phyloP scores from a whole-genome alignment of 2,888 invertebrate species.

The Diploptera punctata region DNA sequence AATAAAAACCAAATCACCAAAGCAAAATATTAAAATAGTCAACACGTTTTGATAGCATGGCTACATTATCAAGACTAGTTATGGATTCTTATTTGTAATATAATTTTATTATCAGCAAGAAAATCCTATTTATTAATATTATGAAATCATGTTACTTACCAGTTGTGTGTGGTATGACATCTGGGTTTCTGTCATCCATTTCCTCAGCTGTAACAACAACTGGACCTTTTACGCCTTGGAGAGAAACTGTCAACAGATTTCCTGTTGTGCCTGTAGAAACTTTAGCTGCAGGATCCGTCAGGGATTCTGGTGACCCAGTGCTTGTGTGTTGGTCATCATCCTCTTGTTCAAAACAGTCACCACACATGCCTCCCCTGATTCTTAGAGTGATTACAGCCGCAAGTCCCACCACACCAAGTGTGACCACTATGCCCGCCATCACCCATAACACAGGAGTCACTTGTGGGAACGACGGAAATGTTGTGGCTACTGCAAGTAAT shows the following conservation, averaged over 20 bases:
- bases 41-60: too few species aligned
- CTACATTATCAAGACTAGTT: too few species aligned
- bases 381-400: conserved; percentile 24
- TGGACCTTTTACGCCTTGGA: conserved; percentile 25
- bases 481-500: conserved; percentile 27
- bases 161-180: conserved; percentile 40
- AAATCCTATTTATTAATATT: too few species aligned
- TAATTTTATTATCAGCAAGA: too few species aligned
- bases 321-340: conserved; percentile 31
- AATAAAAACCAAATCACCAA: too few species aligned
- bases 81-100: too few species aligned
- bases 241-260: conserved; percentile 25
- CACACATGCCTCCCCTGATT: conserved; percentile 17
- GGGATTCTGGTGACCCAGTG: conserved; percentile 44
- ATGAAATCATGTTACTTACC: too few species aligned
- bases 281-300: conserved; percentile 44
- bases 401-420: conserved; percentile 35
- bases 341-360: conserved; percentile 28
- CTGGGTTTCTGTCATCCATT: conserved; percentile 40
- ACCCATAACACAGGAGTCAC: conserved; percentile 41
- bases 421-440: conserved; percentile 35
- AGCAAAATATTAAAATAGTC: too few species aligned
- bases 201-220: conserved; percentile 6
- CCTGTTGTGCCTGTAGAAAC: conserved; percentile 18
- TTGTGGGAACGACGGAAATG: conserved; percentile 32